Conservation (phyloP, 2,888 invertebrate species). For the Tenthredo mesomela region DNA sequence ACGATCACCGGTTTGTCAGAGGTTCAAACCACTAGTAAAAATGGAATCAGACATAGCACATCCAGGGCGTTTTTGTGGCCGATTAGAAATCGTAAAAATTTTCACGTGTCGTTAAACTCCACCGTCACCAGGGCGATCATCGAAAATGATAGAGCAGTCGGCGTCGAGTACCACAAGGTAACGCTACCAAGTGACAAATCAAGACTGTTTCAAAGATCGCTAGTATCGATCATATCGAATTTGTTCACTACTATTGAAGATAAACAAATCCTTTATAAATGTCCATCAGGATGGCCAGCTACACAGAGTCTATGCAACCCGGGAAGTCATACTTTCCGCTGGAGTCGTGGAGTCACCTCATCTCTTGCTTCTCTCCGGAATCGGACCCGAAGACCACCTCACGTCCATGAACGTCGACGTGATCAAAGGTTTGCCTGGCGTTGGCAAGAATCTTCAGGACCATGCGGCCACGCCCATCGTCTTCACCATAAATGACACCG, state of each 20-base stretch:
- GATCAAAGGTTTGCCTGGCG: constrained; percentile 83
- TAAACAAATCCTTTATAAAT: neutral
- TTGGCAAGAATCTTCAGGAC: constrained; percentile 85
- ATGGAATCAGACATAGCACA: constrained; percentile 82
- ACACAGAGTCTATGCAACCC: constrained; percentile 60
- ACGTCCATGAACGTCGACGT: constrained; percentile 81
- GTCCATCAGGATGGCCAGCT: constrained; percentile 60
- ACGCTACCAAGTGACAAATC: neutral
- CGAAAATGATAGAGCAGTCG: constrained; percentile 79
- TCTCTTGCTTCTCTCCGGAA: constrained; percentile 83
- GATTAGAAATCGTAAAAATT: constrained; percentile 79
- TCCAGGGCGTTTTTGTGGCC: constrained; percentile 84
- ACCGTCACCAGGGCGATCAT: constrained; percentile 82
- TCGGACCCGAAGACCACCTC: constrained; percentile 83
- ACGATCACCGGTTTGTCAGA: constrained; percentile 81
- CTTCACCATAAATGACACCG: constrained; percentile 79
- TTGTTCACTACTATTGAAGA: neutral
- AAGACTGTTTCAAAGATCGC: neutral
- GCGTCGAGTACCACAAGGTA: constrained; percentile 81
- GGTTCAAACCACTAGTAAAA: constrained; percentile 83
- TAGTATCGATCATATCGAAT: neutral
- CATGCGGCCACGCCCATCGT: constrained; percentile 82
- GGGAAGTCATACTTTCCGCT: constrained; percentile 81
- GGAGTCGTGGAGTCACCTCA: constrained; percentile 85
- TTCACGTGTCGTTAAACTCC: constrained; percentile 83